These are phyloP conservation scores for Halyomorpha halys DNA, from an alignment of 1,140 invertebrate genomes.

Conservation along the genomic window DNA sequence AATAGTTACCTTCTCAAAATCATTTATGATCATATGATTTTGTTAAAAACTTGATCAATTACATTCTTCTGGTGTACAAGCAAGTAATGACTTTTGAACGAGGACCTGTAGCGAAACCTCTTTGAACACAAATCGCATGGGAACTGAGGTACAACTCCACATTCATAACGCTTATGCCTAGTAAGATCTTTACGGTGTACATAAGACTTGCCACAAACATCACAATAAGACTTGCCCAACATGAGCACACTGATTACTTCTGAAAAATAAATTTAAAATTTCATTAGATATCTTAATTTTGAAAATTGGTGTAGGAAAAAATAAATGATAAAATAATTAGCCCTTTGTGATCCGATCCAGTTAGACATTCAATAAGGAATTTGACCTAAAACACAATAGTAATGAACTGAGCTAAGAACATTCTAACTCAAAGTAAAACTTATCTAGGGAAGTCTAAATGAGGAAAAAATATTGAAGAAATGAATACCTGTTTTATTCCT, in stretches of 20 bases:
- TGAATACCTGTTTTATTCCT: too few species aligned
- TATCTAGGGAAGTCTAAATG: too few species aligned
- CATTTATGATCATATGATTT: constrained; percentile 15
- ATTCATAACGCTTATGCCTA: constrained; percentile 35
- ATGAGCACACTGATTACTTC: not conserved
- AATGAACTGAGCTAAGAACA: too few species aligned
- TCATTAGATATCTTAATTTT: not conserved
- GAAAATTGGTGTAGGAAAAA: not conserved
- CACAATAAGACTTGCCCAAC: constrained; percentile 11
- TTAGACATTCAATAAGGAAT: too few species aligned
- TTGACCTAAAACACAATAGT: too few species aligned
- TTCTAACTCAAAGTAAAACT: too few species aligned
- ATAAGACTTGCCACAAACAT: constrained; percentile 51
- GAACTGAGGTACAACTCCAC: constrained; percentile 38
- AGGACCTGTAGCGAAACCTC: constrained; percentile 30
- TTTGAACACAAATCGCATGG: constrained; percentile 29
- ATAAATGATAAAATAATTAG: too few species aligned
- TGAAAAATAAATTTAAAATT: not conserved
- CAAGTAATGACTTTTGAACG: constrained; percentile 2
- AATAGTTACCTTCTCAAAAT: too few species aligned
- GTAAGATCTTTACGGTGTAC: constrained; percentile 59
- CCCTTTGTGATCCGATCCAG: too few species aligned
- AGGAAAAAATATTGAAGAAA: too few species aligned
- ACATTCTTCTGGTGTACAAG: constrained; percentile 4
- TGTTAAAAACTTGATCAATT: constrained; percentile 8